Conservation (phyloP, 2,888 invertebrate species). For the Vesta saturnalis region DNA sequence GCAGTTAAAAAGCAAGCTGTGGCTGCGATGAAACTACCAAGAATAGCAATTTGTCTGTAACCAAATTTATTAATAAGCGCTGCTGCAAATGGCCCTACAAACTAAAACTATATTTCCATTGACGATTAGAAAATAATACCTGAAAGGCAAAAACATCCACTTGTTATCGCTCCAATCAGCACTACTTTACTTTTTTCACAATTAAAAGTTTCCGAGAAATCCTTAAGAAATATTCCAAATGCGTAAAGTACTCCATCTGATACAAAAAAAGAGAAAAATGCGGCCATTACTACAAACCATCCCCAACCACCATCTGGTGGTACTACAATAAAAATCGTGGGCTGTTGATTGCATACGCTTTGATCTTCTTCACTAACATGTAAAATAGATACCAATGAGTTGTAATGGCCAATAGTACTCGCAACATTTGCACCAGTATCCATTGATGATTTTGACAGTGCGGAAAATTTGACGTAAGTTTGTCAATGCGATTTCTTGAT, state of each 20-base stretch:
- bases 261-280: slow-evolving; percentile 88
- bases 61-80: slow-evolving; percentile 92
- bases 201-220: slow-evolving; percentile 72
- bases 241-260: slow-evolving; percentile 95
- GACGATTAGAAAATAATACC: slow-evolving; percentile 68
- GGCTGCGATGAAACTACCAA: slow-evolving; percentile 78
- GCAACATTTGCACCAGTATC: not conserved
- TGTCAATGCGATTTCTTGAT: too few relatives aligned
- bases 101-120: not conserved
- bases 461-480: not conserved
- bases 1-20: slow-evolving; percentile 63
- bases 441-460: not conserved
- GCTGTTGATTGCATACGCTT: too few relatives aligned
- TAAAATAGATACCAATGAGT: not conserved
- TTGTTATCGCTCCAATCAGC: slow-evolving; percentile 82
- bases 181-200: slow-evolving; percentile 62
- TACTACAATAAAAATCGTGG: slow-evolving; percentile 65
- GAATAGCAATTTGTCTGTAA: slow-evolving; percentile 84
- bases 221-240: slow-evolving; percentile 75
- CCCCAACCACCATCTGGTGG: slow-evolving; percentile 96
- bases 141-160: slow-evolving; percentile 87
- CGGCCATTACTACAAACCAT: slow-evolving; percentile 87
- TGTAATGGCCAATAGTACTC: not conserved
- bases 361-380: slow-evolving; percentile 3
- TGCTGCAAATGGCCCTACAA: slow-evolving; percentile 84